A percentile compares a stretch with the other conserved stretches of the same genome.
phyloP scores from a whole-genome alignment of 1,140 invertebrate genomes.

The Papilio dardanus region DNA sequence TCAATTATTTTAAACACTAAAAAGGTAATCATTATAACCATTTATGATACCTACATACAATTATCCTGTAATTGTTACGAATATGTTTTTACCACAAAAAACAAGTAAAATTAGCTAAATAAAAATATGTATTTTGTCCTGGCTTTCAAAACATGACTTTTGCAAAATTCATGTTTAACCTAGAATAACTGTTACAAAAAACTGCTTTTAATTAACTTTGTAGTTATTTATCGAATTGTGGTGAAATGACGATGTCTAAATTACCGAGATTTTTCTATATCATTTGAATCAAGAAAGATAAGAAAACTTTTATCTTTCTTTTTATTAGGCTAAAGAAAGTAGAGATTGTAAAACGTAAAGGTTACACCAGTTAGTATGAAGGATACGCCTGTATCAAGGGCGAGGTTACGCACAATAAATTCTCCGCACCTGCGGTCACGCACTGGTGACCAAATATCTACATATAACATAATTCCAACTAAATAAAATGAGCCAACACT shows the following conservation, averaged over 20 bases:
- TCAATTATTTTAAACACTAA: background rate
- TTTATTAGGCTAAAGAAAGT: too few relatives aligned
- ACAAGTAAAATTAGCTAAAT: background rate
- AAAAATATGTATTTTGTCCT: background rate
- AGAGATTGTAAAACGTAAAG: background rate
- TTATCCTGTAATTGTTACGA: background rate
- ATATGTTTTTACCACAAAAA: background rate
- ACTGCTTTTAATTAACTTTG: too few relatives aligned
- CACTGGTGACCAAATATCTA: background rate
- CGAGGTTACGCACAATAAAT: conserved; percentile 1
- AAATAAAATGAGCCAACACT: conserved; percentile 22
- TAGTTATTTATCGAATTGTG: too few relatives aligned
- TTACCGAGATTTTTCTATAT: too few relatives aligned
- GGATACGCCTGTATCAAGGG: background rate
- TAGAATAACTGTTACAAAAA: too few relatives aligned
- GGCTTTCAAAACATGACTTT: too few relatives aligned
- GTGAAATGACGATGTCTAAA: too few relatives aligned
- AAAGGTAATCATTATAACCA: background rate
- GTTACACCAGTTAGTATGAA: background rate
- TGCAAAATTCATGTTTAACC: too few relatives aligned
- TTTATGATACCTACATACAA: conserved; percentile 8
- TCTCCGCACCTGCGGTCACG: background rate
- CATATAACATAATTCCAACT: background rate
- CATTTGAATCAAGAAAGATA: too few relatives aligned
- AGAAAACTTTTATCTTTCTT: too few relatives aligned